Base-by-base conservation (phyloP, 1,140 invertebrate species). In the Bursaphelenchus mucronatus region DNA sequence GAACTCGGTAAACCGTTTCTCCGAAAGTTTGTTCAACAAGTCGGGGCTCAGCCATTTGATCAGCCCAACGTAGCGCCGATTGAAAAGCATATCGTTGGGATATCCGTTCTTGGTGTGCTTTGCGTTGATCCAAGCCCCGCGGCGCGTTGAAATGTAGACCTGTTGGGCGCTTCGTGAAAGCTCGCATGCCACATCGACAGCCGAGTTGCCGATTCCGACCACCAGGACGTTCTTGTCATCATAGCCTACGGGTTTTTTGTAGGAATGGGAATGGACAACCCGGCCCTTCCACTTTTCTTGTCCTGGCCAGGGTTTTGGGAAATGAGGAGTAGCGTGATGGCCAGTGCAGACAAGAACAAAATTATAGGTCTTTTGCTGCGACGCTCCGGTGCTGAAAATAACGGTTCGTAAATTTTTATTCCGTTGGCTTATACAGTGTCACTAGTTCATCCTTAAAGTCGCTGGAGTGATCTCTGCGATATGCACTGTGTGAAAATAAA, bases 121-220 rank as follows among this genome's bases (percentile, higher is more conserved):
- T 58, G 82, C 82, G 8, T 82, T 72, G 2, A 86, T 68, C 85
- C 85, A 86, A 0, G 80, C 73, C 2, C 85, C 85, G 8, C 82
- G 69, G 10, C 85, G 71, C 1, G 85, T 85, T 19, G 82, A 82
- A 41, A 86, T 61, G 59, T 82, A 85, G 3, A 84, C 82, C 77
- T 79, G 44, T 53, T 81, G 75, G 10, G 83, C 77, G 6, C 83
- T 74, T 47, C 78, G 75, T 53, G 79, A 81, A 4, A 85, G 57
- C 63, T 86, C 85, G 5, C 83, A 83, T 13, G 85, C 85, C 21
- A 84, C 82, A 70, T 86, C 85, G 5, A 75, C 82, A 13, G 81
- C 86, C 1, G 86, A 86, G 72, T 86, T 86, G 2, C 85, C 85
- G 69, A 86, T 85, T 8, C 85, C 85, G 44, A 86, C 78, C 15